Conservation (phyloP, 1,140 invertebrate species). For the Phthorimaea operculella region DNA sequence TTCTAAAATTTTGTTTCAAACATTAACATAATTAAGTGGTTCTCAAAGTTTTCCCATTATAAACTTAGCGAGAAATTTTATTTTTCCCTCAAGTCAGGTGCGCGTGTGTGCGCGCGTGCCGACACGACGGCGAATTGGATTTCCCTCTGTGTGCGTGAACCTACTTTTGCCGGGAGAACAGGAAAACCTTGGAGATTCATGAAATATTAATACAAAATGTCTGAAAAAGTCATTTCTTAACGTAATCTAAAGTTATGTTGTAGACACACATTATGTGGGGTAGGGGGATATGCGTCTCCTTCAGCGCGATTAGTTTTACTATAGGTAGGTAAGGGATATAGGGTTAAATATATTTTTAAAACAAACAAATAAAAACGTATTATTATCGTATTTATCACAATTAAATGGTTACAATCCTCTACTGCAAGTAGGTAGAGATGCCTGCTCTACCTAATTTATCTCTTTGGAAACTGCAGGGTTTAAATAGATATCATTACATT, state of each 20-base stretch:
- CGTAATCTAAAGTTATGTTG: slow-evolving; percentile 12
- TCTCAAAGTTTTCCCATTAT: slow-evolving; percentile 69
- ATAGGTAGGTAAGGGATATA: no score
- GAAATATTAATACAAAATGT: slow-evolving; percentile 45
- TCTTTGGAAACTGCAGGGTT: no score
- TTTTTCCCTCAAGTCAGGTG: slow-evolving; percentile 66
- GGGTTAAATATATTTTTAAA: no score
- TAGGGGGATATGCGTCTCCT: no score
- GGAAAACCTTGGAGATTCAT: slow-evolving; percentile 54
- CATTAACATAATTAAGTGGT: slow-evolving; percentile 69
- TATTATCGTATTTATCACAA: no score
- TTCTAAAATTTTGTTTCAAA: slow-evolving; percentile 68
- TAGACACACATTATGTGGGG: not conserved
- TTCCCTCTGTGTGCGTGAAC: slow-evolving; percentile 62
- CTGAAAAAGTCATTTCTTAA: slow-evolving; percentile 23
- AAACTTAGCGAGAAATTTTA: slow-evolving; percentile 69
- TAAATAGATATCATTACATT: no score
- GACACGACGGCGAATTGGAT: slow-evolving; percentile 61
- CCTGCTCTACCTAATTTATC: no score
- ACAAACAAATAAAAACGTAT: no score
- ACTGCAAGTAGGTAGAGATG: no score
- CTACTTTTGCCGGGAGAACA: slow-evolving; percentile 63
- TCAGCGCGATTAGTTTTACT: no score
- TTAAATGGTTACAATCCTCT: no score
- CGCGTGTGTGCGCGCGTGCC: slow-evolving; percentile 55